A percentile compares a stretch with the other conserved stretches of the same genome.
Evolutionary conservation across 2,797 vertebrate genomes (phyloP).

Genomic region (Oreortyx pictus): DNA sequence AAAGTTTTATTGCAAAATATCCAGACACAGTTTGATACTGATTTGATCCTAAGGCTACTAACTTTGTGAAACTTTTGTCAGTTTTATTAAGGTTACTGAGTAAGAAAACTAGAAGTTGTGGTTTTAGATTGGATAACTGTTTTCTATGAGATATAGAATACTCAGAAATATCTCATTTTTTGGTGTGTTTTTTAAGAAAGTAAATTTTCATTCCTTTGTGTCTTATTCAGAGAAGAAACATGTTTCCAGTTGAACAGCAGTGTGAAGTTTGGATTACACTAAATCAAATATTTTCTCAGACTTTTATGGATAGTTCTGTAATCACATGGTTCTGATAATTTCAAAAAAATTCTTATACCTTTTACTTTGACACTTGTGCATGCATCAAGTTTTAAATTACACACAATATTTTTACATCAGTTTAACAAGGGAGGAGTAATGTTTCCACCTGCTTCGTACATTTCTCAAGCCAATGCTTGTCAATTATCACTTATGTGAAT

Average conservation of each 20-base stretch:
- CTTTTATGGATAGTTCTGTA: conserved; percentile 28
- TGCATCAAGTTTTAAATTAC: conserved; percentile 24
- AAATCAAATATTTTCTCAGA: background rate
- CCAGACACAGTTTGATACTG: background rate
- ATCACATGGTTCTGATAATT: background rate
- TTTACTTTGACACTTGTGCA: background rate
- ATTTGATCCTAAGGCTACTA: background rate
- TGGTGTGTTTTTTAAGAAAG: background rate
- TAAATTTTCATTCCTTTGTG: fast-evolving
- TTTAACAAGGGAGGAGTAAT: conserved; percentile 30
- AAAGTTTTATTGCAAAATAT: background rate
- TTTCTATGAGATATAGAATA: background rate
- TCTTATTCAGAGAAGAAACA: background rate
- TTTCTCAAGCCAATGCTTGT: conserved; percentile 3
- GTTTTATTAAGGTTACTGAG: background rate
- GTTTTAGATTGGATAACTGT: background rate
- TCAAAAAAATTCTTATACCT: background rate
- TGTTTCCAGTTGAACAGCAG: background rate
- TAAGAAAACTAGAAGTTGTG: background rate
- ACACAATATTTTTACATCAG: conserved; percentile 5
- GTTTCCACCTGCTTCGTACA: background rate
- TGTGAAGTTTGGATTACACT: fast-evolving
- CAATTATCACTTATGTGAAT: conserved; percentile 40
- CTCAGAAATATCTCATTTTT: background rate
- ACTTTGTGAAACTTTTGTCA: background rate